Percentiles rank a stretch among this genome's conserved stretches.
phyloP scores from a whole-genome alignment of 1,140 invertebrate species.

The Cryptotermes secundus region DNA sequence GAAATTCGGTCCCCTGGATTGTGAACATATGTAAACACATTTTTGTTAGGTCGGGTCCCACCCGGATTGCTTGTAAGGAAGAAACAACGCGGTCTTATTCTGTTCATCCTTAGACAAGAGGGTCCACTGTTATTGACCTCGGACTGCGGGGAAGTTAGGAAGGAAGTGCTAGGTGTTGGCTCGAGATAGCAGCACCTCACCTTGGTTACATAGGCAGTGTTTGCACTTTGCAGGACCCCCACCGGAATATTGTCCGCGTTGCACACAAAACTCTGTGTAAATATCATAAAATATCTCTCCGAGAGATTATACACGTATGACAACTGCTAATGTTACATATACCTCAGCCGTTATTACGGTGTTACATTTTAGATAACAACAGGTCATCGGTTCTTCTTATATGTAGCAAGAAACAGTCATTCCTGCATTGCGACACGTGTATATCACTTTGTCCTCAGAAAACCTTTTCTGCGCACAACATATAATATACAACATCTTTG shows the following conservation, averaged over 20 bases:
- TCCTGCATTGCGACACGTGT: background rate
- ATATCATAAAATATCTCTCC: slow-evolving; percentile 6
- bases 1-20: too few relatives aligned
- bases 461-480: too few relatives aligned
- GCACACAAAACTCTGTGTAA: background rate
- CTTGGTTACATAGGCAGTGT: background rate
- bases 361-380: background rate
- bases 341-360: background rate
- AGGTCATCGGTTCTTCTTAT: background rate
- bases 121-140: slow-evolving; percentile 9
- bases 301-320: background rate
- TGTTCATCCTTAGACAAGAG: background rate
- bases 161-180: background rate
- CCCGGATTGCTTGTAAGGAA: too few relatives aligned
- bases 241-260: slow-evolving; percentile 3
- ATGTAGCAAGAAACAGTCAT: background rate
- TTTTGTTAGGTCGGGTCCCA: too few relatives aligned
- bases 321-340: background rate
- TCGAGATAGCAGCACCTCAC: background rate
- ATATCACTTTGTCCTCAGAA: too few relatives aligned
- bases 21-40: too few relatives aligned
- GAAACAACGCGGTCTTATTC: too few relatives aligned
- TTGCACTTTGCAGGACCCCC: slow-evolving; percentile 2
- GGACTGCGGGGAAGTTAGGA: background rate
- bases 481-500: too few relatives aligned